Percentiles rank a stretch among this genome's conserved stretches.
These are phyloP conservation scores for Microcebus murinus DNA, from an alignment of 2,113 vertebrate species.

Conservation along the genomic window DNA sequence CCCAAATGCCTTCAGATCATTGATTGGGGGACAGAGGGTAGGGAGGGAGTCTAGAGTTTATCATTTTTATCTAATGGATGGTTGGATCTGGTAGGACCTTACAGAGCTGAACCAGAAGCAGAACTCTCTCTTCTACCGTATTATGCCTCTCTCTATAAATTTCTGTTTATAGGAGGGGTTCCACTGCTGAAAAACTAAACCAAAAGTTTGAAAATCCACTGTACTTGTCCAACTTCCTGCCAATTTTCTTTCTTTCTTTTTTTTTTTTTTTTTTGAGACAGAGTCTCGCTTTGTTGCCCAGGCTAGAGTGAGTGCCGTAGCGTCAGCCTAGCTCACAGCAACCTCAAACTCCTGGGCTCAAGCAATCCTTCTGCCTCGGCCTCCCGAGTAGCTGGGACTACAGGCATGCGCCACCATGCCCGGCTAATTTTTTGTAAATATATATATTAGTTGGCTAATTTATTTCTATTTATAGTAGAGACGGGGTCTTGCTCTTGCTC, in stretches of 20 bases:
- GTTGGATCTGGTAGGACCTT: neutral
- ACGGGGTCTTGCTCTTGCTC: no score
- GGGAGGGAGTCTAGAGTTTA: neutral
- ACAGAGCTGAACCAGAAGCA: neutral
- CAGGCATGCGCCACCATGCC: no score
- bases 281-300: no score
- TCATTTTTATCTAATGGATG: neutral
- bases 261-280: no score
- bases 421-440: no score
- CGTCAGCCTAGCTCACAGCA: no score
- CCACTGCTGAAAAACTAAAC: slow-evolving; percentile 14
- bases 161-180: neutral
- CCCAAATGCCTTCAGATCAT: neutral
- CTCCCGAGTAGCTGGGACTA: no score
- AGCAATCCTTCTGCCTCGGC: no score
- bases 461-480: no score
- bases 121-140: accelerated
- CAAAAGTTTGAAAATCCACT: neutral
- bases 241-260: neutral
- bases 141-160: neutral
- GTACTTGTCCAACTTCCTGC: neutral
- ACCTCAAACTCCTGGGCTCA: no score
- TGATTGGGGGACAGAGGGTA: neutral
- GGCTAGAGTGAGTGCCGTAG: no score
- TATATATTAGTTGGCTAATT: no score